phyloP scores from a whole-genome alignment of 2,888 invertebrate species.

The Cartodere bifasciata region DNA sequence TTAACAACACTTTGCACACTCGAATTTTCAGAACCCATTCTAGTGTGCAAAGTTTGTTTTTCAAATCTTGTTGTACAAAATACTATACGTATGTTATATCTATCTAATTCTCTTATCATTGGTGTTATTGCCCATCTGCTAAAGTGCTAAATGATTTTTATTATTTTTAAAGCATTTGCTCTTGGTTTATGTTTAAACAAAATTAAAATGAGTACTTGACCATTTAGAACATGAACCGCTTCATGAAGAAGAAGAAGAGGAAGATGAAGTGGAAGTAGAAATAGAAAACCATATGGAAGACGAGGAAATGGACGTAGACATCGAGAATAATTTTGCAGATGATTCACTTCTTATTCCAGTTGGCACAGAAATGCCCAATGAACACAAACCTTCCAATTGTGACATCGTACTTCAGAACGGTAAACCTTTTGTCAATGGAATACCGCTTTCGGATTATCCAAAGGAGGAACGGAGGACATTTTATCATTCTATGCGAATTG shows the following conservation, averaged over 20 bases:
- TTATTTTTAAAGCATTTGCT: too few species aligned
- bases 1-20: too few species aligned
- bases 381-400: slow-evolving; percentile 7
- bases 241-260: slow-evolving; percentile 10
- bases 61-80: too few species aligned
- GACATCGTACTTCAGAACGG: slow-evolving; percentile 19
- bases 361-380: slow-evolving; percentile 8
- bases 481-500: slow-evolving; percentile 30
- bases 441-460: slow-evolving; percentile 26
- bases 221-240: slow-evolving; percentile 1
- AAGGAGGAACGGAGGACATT: slow-evolving; percentile 30
- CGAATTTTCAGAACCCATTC: too few species aligned
- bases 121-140: too few species aligned
- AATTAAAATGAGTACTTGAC: too few species aligned
- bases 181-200: too few species aligned
- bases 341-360: slow-evolving; percentile 22
- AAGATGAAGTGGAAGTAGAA: slow-evolving; percentile 8
- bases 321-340: slow-evolving; percentile 14
- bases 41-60: too few species aligned
- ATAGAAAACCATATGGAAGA: slow-evolving; percentile 15
- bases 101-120: too few species aligned
- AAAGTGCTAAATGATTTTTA: too few species aligned
- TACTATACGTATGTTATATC: too few species aligned
- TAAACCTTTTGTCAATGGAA: slow-evolving; percentile 27
- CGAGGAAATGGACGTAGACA: slow-evolving; percentile 18